These are phyloP conservation scores for Fissipunctia ypsillon DNA, from an alignment of 2,888 invertebrate genomes.

Conservation along the genomic window DNA sequence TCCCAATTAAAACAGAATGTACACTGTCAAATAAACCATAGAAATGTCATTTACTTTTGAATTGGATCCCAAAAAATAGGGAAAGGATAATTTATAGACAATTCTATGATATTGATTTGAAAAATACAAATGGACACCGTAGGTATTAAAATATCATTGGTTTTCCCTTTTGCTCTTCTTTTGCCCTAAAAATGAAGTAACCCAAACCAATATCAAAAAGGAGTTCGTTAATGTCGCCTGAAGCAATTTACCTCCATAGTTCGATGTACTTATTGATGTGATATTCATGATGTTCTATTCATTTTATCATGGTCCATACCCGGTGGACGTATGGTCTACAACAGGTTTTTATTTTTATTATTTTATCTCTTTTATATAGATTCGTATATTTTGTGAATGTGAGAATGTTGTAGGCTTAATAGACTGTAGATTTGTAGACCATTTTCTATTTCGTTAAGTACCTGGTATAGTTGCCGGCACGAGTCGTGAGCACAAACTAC, in stretches of 20 bases:
- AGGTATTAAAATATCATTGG: constrained; percentile 9
- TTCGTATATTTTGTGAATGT: too few species aligned
- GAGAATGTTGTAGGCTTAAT: too few species aligned
- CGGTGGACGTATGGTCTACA: background rate
- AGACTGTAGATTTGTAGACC: too few species aligned
- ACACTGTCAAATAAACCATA: constrained; percentile 26
- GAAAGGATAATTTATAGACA: constrained; percentile 10
- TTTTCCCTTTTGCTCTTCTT: background rate
- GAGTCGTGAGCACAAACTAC: too few species aligned
- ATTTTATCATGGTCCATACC: background rate
- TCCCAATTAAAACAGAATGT: constrained; percentile 8
- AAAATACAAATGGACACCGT: constrained; percentile 11
- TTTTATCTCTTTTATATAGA: too few species aligned
- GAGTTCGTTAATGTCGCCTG: background rate
- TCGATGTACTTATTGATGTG: background rate
- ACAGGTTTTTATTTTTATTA: too few species aligned
- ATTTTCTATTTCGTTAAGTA: too few species aligned
- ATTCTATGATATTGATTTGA: constrained; percentile 8
- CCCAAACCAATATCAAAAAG: constrained; percentile 5
- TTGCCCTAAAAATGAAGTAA: background rate
- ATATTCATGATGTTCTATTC: background rate
- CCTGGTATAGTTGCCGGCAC: too few species aligned
- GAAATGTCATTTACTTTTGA: constrained; percentile 36
- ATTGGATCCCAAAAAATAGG: constrained; percentile 29
- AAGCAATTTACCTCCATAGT: background rate